A percentile compares a stretch with the other conserved stretches of the same genome.
Evolutionary conservation across 2,113 vertebrate genomes (phyloP).

Genomic region (Arvicanthis niloticus): DNA sequence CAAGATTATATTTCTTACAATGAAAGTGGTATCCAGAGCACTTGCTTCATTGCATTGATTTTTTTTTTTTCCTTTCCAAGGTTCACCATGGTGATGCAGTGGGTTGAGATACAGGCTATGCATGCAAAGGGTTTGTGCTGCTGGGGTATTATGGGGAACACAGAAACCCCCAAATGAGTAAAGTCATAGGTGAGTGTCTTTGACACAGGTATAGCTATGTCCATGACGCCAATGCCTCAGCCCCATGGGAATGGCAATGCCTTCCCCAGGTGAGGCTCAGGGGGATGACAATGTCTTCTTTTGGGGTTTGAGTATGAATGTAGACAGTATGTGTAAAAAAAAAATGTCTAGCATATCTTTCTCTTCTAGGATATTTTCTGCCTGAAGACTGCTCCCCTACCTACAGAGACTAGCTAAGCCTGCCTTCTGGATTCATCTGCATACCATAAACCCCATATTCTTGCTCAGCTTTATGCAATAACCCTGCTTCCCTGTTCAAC

Average conservation of each 20-base stretch:
- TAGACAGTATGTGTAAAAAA: not conserved
- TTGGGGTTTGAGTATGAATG: not conserved
- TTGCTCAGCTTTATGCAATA: not conserved
- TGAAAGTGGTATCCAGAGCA: not conserved
- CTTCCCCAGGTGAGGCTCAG: not conserved
- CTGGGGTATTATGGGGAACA: not conserved
- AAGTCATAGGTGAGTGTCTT: not conserved
- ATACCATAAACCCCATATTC: not conserved
- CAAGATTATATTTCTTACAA: not conserved
- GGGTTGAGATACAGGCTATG: not conserved
- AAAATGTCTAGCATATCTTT: not conserved
- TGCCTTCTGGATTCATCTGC: not conserved
- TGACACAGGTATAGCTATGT: not conserved
- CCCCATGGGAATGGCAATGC: not conserved
- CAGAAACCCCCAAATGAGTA: not conserved
- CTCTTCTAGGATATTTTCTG: not conserved
- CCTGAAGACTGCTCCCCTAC: not conserved
- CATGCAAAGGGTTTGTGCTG: not conserved
- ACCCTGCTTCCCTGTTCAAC: not conserved
- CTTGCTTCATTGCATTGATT: no score
- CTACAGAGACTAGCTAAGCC: not conserved
- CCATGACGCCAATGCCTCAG: not conserved
- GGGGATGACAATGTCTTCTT: not conserved
- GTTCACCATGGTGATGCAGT: accelerated
- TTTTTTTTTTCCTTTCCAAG: not conserved